phyloP scores from a whole-genome alignment of 2,113 vertebrate genomes.

The Siniperca knerii region DNA sequence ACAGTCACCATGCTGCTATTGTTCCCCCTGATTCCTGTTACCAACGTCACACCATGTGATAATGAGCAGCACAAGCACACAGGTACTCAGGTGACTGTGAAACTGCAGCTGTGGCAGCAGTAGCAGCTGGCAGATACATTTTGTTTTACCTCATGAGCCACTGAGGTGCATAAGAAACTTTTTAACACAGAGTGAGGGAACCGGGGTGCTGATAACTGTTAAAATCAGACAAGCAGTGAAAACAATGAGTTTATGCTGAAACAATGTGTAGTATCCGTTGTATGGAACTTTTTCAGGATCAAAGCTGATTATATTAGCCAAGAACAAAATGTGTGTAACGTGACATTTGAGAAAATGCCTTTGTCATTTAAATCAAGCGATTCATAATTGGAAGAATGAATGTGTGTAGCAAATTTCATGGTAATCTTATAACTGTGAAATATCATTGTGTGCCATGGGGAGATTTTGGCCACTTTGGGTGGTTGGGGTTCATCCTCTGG shows the following conservation, averaged over 20 bases:
- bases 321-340: neutral
- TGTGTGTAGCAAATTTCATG: neutral
- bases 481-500: neutral
- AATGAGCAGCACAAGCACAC: neutral
- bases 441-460: neutral
- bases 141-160: conserved; percentile 5
- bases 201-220: neutral
- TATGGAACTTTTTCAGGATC: neutral
- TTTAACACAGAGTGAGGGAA: neutral
- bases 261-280: too few relatives aligned
- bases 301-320: neutral
- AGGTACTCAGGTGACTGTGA: conserved; percentile 14
- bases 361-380: neutral
- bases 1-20: neutral
- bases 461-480: neutral
- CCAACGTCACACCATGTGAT: neutral
- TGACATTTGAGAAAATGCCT: neutral
- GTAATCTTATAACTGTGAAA: neutral
- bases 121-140: conserved; percentile 19
- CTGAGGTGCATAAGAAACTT: neutral
- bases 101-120: conserved; percentile 26
- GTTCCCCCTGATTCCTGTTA: neutral
- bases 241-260: neutral
- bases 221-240: neutral
- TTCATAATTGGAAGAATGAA: neutral